Evolutionary conservation across 2,113 vertebrate species (phyloP).

Genomic region (Protobothrops flavoviridis): DNA sequence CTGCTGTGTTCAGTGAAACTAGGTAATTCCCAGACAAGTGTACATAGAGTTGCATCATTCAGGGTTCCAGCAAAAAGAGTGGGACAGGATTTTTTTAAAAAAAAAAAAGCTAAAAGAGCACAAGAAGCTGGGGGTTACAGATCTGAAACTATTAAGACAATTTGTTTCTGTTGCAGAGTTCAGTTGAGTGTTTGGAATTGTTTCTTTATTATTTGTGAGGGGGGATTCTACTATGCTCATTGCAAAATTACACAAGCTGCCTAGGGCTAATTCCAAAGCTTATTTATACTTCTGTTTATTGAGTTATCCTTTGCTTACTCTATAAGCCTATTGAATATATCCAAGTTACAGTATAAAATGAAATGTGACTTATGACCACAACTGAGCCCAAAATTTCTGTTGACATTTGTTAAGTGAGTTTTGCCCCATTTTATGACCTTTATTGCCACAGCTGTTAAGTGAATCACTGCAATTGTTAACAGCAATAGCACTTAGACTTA

Average conservation of each 20-base stretch:
- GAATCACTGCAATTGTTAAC: too few relatives aligned
- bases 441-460: too few relatives aligned
- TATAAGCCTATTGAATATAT: not conserved
- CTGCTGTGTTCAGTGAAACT: not conserved
- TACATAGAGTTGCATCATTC: not conserved
- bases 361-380: too few relatives aligned
- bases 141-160: not conserved
- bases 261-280: not conserved
- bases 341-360: not conserved
- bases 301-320: conserved; percentile 12
- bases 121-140: not conserved
- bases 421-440: too few relatives aligned
- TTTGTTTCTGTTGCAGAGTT: not conserved
- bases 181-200: not conserved
- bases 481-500: too few relatives aligned
- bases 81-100: not conserved
- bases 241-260: not conserved
- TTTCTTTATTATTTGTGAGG: not conserved
- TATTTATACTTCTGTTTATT: conserved; percentile 17
- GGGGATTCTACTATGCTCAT: not conserved
- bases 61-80: not conserved
- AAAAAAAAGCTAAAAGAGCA: not conserved
- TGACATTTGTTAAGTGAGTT: too few relatives aligned
- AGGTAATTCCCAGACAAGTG: not conserved
- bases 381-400: too few relatives aligned